Evolutionary conservation across 2,113 vertebrate genomes (phyloP), one percentile per base, ranked within the genome.

Genomic region (Thunnus maccoyii): DNA sequence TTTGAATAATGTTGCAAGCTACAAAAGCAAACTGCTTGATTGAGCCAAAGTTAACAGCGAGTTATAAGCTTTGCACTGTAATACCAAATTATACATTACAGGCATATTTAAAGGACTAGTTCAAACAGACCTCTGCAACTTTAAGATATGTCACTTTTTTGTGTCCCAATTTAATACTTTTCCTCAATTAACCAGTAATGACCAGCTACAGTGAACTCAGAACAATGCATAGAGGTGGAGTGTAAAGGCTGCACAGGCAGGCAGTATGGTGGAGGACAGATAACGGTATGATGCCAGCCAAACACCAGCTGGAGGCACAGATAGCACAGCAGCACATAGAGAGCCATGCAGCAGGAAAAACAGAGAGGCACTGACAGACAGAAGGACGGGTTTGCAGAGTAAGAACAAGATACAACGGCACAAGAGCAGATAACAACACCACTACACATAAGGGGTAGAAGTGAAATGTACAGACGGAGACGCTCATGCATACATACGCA

Each of bases 301-400:
- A 82, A 84, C 86, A 84, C 20, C 80, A 91, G 91, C 86, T 87
- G 87, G 76, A 88, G 72, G 69, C 86, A 70, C 66, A 76, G 72
- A 85, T 69, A 88, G 85, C 88, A 81, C 82, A 78, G 83, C 60
- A 20, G 76, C 61, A 69, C 63, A 63, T 82, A 72, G 72, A 78
- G 61, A 78, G 84, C 84, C 80, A 22, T 78, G 78, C 81, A 77
- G 78, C 72, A 70, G 46, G 51, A 83, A 68, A 27, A 22, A 75
- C 64, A 58, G 13, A 51, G 62, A 70, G 18, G 52, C 62, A 44
- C 27, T 77, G 78, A 86, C 73, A 78, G 81, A 86, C 82, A 79
- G 63, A 75, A 2, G 55, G 83, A 78, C 30, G 41, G 48, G 17
- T 66, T 22, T 60, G 25, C 54, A 75, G 72, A 73, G 56, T 20